phyloP scores from a whole-genome alignment of 2,888 invertebrate species.

The Megastigmus dorsalis region DNA sequence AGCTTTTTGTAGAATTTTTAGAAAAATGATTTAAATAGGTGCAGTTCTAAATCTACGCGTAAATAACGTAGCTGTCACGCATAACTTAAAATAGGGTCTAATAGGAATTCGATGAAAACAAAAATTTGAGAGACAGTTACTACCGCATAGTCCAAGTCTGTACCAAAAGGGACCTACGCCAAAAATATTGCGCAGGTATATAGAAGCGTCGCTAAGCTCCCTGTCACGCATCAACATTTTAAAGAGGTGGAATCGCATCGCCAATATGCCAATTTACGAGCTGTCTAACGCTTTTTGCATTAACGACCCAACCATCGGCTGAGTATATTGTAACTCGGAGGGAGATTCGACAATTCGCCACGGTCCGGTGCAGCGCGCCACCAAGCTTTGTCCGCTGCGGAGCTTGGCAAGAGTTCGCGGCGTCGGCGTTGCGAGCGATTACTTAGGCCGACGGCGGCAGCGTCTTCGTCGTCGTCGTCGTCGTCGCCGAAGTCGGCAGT shows the following conservation, averaged over 20 bases:
- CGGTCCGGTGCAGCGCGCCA: background rate
- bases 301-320: slow-evolving; percentile 2
- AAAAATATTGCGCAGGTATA: background rate
- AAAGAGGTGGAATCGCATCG: background rate
- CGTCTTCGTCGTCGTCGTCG: background rate
- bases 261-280: slow-evolving; percentile 10
- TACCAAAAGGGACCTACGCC: slow-evolving; percentile 1
- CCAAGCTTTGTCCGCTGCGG: too few relatives aligned
- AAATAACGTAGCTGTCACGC: too few relatives aligned
- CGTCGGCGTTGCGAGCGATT: slow-evolving; percentile 15
- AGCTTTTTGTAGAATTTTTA: too few relatives aligned
- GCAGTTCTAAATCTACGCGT: too few relatives aligned
- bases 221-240: background rate
- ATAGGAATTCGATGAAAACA: too few relatives aligned
- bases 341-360: slow-evolving; percentile 19
- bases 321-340: background rate
- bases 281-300: slow-evolving; percentile 4
- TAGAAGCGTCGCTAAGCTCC: background rate
- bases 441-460: slow-evolving; percentile 17
- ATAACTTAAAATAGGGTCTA: too few relatives aligned
- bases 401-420: slow-evolving; percentile 24
- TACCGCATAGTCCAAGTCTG: too few relatives aligned
- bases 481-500: background rate
- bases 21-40: too few relatives aligned
- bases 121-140: too few relatives aligned